Base-by-base conservation (phyloP, 2,113 vertebrate genomes). In the Neogale vison region DNA sequence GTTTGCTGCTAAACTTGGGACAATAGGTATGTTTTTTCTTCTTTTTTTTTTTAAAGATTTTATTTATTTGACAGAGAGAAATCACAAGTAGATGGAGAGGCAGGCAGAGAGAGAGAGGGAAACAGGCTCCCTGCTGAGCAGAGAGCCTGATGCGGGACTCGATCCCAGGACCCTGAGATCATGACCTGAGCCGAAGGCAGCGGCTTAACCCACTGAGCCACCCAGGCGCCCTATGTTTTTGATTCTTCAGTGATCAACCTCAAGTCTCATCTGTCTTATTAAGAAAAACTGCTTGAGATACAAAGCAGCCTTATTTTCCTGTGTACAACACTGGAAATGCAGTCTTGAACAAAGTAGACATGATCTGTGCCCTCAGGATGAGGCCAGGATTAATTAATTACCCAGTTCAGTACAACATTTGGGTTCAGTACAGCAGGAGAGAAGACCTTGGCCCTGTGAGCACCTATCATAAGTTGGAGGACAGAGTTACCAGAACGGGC, bases 1-100 rank as follows among this genome's bases (percentile, higher is more conserved):
- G 98, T 99, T 99, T 94, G 98, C 98, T 0, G 98, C 99, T 6
- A 98, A 98, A 52, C 98, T 99, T 71, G 98, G 99, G 52, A 98
- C 99, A 29, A 79, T 99, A 9, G 99, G 99, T 99, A 98, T 6
- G 99, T 94, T 65, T 14, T 24, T 10, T n/a, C n/a, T n/a, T n/a
- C n/a, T n/a, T n/a, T n/a, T n/a, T n/a, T n/a, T n/a, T n/a, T n/a
- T n/a, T n/a, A n/a, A n/a, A n/a, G n/a, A n/a, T n/a, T n/a, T n/a
- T n/a, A n/a, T n/a, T n/a, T n/a, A n/a, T n/a, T n/a, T n/a, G n/a
- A n/a, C n/a, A n/a, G n/a, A n/a, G n/a, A n/a, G n/a, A n/a, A n/a
- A n/a, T n/a, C n/a, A n/a, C n/a, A n/a, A n/a, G n/a, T n/a, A n/a
- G n/a, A n/a, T n/a, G n/a, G n/a, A n/a, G n/a, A n/a, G n/a, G n/a